Conservation (phyloP, 2,113 vertebrate species). For the Rhea americana region DNA sequence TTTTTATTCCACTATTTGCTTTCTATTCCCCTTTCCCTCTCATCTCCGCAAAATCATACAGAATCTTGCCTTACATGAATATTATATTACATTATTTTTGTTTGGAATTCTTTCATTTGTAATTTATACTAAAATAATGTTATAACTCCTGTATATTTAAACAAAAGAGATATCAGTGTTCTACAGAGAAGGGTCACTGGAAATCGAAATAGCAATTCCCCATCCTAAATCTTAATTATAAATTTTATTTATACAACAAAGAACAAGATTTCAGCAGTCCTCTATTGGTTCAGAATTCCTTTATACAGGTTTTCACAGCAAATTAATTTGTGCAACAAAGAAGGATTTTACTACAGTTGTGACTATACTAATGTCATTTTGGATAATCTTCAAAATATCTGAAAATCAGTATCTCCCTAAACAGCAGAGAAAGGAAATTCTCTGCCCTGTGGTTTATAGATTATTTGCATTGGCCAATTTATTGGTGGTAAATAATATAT, state of each 20-base stretch:
- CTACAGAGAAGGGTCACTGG: background rate
- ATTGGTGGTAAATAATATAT: slow-evolving; percentile 12
- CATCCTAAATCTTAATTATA: slow-evolving; percentile 28
- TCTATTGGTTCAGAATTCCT: slow-evolving; percentile 46
- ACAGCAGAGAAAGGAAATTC: background rate
- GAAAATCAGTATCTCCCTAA: slow-evolving; percentile 9
- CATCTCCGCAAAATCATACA: background rate
- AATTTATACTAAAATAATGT: slow-evolving; percentile 15
- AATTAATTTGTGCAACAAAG: slow-evolving; percentile 58
- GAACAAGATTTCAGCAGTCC: background rate
- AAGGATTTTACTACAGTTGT: slow-evolving; percentile 53
- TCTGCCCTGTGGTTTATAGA: background rate
- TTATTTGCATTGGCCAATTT: slow-evolving; percentile 12
- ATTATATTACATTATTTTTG: background rate
- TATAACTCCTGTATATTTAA: background rate
- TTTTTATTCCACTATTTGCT: background rate
- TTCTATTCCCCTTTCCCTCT: background rate
- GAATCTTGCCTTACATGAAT: background rate
- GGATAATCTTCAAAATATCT: slow-evolving; percentile 42
- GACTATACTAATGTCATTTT: slow-evolving; percentile 45
- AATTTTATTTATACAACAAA: slow-evolving; percentile 12
- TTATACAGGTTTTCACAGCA: slow-evolving; percentile 3
- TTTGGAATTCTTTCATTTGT: background rate
- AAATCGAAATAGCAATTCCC: slow-evolving; percentile 2
- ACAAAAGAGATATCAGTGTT: background rate